phyloP scores from a whole-genome alignment of 2,113 vertebrate genomes.

The Dendrocopos noguchii region DNA sequence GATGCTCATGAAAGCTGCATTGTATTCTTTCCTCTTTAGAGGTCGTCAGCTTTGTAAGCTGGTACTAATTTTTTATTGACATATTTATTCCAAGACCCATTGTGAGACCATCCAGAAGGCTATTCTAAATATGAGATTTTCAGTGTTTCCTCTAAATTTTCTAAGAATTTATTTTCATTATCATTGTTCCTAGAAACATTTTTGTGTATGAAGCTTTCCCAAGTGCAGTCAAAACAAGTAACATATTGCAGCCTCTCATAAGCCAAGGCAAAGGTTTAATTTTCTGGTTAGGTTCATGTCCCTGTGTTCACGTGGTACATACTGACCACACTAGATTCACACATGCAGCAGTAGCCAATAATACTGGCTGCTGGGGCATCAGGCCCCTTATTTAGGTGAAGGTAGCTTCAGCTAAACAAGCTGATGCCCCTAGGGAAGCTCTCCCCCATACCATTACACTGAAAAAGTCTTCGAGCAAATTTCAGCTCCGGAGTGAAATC shows the following conservation, averaged over 20 bases:
- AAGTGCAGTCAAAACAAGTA: not conserved
- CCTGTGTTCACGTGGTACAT: not conserved
- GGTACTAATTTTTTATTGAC: not conserved
- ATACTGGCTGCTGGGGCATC: not conserved
- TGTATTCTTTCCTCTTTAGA: not conserved
- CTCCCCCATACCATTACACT: not conserved
- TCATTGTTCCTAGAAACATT: not conserved
- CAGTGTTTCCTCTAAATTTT: not conserved
- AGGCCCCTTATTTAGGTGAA: not conserved
- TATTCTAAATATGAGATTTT: not conserved
- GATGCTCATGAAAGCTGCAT: not conserved
- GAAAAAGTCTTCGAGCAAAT: not conserved
- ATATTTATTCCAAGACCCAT: not conserved
- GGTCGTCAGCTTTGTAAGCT: not conserved
- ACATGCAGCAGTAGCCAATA: not conserved
- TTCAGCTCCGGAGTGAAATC: not conserved
- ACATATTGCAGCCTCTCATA: not conserved
- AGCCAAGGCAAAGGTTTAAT: not conserved
- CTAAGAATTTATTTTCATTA: not conserved
- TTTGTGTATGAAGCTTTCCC: not conserved
- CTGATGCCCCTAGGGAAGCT: not conserved
- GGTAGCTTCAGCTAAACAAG: not conserved
- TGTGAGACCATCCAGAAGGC: not conserved
- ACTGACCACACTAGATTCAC: not conserved
- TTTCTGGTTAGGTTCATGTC: not conserved